phyloP scores from a whole-genome alignment of 2,888 invertebrate species.

The Druceiella hillmani region DNA sequence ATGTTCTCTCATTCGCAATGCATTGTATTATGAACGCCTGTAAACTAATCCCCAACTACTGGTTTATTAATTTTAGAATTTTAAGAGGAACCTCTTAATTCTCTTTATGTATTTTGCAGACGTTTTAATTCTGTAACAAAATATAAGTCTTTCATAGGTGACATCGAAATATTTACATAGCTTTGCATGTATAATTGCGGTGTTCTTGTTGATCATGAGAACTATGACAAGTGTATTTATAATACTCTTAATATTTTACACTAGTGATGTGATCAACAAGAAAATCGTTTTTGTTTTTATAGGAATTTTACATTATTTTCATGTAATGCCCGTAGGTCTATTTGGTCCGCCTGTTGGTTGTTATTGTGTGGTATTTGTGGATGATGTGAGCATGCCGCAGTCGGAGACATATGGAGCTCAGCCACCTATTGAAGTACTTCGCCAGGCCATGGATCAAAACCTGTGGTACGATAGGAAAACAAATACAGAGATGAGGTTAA shows the following conservation, averaged over 20 bases:
- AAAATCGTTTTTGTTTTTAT: background rate
- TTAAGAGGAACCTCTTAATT: too few species aligned
- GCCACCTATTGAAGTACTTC: conserved; percentile 86
- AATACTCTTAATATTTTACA: conserved; percentile 1
- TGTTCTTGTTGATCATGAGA: too few species aligned
- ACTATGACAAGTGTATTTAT: too few species aligned
- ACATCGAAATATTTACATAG: too few species aligned
- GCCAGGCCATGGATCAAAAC: conserved; percentile 86
- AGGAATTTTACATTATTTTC: conserved; percentile 3
- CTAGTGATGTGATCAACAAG: background rate
- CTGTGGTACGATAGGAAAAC: conserved; percentile 88
- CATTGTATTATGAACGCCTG: too few species aligned
- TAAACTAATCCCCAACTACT: too few species aligned
- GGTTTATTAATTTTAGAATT: too few species aligned
- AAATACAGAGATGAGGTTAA: conserved; percentile 68
- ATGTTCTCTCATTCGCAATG: too few species aligned
- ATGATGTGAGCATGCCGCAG: conserved; percentile 94
- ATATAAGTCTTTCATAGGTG: too few species aligned
- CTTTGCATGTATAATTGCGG: too few species aligned
- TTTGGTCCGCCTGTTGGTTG: conserved; percentile 91
- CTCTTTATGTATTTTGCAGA: too few species aligned
- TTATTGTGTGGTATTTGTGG: conserved; percentile 85
- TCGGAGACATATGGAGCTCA: conserved; percentile 89
- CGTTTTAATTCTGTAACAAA: too few species aligned
- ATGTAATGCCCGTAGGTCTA: conserved; percentile 53